Conservation (phyloP, 2,888 invertebrate species). For the Linhomoeus sp. region DNA sequence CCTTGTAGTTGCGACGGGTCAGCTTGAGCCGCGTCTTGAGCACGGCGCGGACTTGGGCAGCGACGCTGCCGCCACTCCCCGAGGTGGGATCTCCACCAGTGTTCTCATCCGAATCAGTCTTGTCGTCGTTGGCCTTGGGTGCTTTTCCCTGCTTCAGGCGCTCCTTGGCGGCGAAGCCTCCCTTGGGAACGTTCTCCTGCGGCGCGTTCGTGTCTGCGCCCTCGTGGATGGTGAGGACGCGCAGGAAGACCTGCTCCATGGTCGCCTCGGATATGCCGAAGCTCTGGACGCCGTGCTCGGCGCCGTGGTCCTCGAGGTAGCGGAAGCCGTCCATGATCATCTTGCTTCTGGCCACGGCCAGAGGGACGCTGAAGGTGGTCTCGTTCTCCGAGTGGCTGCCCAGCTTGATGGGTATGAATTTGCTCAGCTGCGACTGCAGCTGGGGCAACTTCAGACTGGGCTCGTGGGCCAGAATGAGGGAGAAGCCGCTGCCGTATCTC, state of each 20-base stretch:
- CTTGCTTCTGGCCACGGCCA: background rate
- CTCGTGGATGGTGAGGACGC: background rate
- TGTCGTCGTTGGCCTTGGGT: no score
- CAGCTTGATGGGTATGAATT: background rate
- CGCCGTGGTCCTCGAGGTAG: background rate
- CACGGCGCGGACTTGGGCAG: no score
- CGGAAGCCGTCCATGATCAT: background rate
- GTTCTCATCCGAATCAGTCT: no score
- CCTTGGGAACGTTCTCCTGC: no score
- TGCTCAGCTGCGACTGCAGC: background rate
- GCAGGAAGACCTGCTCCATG: no score
- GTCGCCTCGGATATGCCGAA: conserved; percentile 1
- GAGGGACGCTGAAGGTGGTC: background rate
- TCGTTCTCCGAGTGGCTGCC: background rate
- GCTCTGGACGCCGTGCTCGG: background rate
- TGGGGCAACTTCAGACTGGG: background rate
- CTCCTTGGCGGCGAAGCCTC: no score
- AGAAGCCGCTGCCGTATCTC: background rate
- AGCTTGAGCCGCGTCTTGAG: no score
- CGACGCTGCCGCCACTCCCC: no score
- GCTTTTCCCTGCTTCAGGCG: no score
- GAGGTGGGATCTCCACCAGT: no score
- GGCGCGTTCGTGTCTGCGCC: no score
- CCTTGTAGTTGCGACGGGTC: no score
- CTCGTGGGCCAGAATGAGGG: background rate